These are phyloP conservation scores for Alectura lathami DNA, from an alignment of 2,113 vertebrate genomes.

Conservation along the genomic window DNA sequence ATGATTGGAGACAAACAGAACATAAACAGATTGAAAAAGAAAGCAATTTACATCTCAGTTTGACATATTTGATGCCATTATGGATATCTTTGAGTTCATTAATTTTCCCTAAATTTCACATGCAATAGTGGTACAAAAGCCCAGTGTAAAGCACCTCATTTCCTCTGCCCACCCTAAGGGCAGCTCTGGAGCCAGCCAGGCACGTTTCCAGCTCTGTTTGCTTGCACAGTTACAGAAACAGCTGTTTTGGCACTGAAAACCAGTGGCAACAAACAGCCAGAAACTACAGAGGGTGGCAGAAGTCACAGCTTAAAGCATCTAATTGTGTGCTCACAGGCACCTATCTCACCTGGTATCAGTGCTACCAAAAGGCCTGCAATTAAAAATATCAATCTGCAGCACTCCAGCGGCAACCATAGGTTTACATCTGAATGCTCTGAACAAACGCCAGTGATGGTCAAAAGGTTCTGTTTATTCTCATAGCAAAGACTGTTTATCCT, in stretches of 20 bases:
- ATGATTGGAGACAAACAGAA: neutral
- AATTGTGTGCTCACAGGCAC: rapidly evolving
- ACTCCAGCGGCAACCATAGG: neutral
- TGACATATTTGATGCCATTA: neutral
- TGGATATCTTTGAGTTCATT: neutral
- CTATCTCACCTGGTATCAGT: rapidly evolving
- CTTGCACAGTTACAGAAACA: neutral
- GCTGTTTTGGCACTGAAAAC: neutral
- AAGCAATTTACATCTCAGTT: neutral
- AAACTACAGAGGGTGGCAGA: neutral
- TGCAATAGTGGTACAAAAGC: neutral
- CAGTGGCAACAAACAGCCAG: neutral
- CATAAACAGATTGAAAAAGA: neutral
- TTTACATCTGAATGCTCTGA: neutral
- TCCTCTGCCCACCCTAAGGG: neutral
- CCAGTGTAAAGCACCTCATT: neutral
- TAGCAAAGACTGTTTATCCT: neutral
- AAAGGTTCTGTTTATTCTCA: constrained; percentile 22
- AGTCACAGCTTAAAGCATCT: neutral
- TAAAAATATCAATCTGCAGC: neutral
- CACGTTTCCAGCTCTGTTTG: neutral
- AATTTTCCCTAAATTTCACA: neutral
- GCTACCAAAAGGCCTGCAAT: neutral
- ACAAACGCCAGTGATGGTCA: neutral
- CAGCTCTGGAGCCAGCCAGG: neutral